Evolutionary conservation across 2,888 invertebrate genomes (phyloP).

Genomic region (Andrena trimmerana): DNA sequence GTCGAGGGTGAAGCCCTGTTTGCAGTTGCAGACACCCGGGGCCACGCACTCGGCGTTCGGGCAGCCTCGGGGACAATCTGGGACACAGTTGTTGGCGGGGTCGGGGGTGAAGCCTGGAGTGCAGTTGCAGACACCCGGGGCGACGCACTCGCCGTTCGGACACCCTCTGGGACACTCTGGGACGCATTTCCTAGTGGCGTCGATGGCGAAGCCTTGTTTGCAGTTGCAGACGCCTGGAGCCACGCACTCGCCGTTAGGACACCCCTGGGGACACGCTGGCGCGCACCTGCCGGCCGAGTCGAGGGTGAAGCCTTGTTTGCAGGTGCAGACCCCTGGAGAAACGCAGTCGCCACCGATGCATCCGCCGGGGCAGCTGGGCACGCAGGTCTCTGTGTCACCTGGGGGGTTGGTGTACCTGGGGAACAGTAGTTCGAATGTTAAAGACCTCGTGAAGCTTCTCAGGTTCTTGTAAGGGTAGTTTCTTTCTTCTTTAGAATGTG

Average conservation of each 20-base stretch:
- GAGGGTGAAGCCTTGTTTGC: constrained; percentile 74
- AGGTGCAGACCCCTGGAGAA: constrained; percentile 78
- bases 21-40: constrained; percentile 78
- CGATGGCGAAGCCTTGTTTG: constrained; percentile 75
- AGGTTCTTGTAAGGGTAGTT: not conserved
- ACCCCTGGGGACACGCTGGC: constrained; percentile 75
- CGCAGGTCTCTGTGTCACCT: constrained; percentile 76
- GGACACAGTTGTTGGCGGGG: constrained; percentile 69
- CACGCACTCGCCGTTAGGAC: constrained; percentile 74
- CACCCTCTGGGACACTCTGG: constrained; percentile 76
- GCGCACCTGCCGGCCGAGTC: constrained; percentile 72
- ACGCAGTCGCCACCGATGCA: constrained; percentile 76
- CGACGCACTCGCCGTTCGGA: constrained; percentile 85
- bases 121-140: constrained; percentile 87
- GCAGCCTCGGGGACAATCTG: constrained; percentile 76
- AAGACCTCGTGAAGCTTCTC: not conserved
- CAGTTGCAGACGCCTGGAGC: constrained; percentile 79
- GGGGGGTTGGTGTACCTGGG: constrained; percentile 78
- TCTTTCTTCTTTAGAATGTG: not conserved
- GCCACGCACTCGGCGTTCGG: constrained; percentile 74
- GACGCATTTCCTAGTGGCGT: constrained; percentile 71
- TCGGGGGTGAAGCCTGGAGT: constrained; percentile 83
- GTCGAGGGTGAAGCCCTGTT: constrained; percentile 72
- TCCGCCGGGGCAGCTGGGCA: constrained; percentile 73
- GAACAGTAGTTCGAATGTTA: not conserved